Percentiles rank a stretch among this genome's conserved stretches.
Evolutionary conservation across 2,888 invertebrate genomes (phyloP).

Genomic region (Tuberolachnus salignus): DNA sequence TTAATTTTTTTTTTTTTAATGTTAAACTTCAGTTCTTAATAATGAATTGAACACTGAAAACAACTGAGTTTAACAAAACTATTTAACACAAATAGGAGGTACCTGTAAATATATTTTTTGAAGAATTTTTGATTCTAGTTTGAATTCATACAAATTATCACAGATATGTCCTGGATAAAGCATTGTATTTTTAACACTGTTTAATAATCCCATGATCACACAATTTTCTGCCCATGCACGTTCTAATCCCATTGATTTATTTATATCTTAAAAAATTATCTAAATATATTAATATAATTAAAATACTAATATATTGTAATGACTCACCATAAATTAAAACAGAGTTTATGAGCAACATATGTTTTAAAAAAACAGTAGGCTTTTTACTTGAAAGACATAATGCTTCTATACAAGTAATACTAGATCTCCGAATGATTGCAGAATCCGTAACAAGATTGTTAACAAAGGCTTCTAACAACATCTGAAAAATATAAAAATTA

Average conservation of each 20-base stretch:
- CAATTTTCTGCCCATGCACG: slow-evolving; percentile 48
- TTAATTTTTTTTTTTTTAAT: background rate
- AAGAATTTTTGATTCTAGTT: slow-evolving; percentile 47
- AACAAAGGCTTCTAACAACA: slow-evolving; percentile 72
- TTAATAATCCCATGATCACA: slow-evolving; percentile 41
- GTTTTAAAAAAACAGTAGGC: slow-evolving; percentile 70
- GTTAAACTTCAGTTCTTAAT: background rate
- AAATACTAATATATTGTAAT: background rate
- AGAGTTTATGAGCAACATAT: slow-evolving; percentile 61
- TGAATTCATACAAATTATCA: slow-evolving; percentile 46
- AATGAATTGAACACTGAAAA: background rate
- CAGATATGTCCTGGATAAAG: slow-evolving; percentile 29
- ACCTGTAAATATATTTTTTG: slow-evolving; percentile 55
- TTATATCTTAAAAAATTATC: slow-evolving; percentile 32
- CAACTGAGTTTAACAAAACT: background rate
- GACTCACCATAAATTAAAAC: slow-evolving; percentile 50
- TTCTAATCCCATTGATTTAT: slow-evolving; percentile 47
- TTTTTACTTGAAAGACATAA: slow-evolving; percentile 81
- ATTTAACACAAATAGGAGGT: background rate
- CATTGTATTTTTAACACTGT: slow-evolving; percentile 39
- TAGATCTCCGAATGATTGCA: slow-evolving; percentile 80
- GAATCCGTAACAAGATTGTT: slow-evolving; percentile 68
- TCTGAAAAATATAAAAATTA: slow-evolving; percentile 63
- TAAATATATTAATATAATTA: background rate
- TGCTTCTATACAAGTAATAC: slow-evolving; percentile 79